phyloP scores from a whole-genome alignment of 2,888 invertebrate genomes.

The Chaetogeoica ovagalla region DNA sequence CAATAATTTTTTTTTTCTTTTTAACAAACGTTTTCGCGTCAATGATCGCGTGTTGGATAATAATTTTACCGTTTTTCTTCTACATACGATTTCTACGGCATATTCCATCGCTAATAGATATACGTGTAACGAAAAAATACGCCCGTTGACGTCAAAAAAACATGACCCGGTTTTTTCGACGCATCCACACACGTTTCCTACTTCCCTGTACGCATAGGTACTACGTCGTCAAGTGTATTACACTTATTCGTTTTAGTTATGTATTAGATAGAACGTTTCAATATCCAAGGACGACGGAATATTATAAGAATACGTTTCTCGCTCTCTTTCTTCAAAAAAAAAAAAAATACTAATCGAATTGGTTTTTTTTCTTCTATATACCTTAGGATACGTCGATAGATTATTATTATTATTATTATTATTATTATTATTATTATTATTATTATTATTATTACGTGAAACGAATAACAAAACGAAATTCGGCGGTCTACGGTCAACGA shows the following conservation, averaged over 20 bases:
- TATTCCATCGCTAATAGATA: too few species aligned
- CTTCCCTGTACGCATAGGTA: background rate
- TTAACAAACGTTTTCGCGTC: too few species aligned
- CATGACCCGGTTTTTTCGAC: background rate
- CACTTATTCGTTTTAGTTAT: too few species aligned
- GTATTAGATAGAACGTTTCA: background rate
- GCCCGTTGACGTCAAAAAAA: conserved; percentile 27
- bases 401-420: conserved; percentile 18
- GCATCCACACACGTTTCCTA: conserved; percentile 2
- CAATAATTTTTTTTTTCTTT: too few species aligned
- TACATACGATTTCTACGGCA: too few species aligned
- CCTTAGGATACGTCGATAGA: too few species aligned
- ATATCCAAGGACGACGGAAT: conserved; percentile 31
- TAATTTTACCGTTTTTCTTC: too few species aligned
- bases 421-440: conserved; percentile 17
- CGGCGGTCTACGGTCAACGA: background rate
- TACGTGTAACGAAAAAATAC: background rate
- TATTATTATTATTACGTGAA: conserved; percentile 33
- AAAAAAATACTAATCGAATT: conserved; percentile 7
- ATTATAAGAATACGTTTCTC: conserved; percentile 8
- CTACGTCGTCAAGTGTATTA: background rate
- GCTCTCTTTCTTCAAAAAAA: background rate
- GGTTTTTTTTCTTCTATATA: background rate
- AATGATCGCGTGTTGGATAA: too few species aligned
- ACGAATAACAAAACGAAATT: conserved; percentile 18